These are phyloP conservation scores for Sarcophaga caerulescens DNA, from an alignment of 2,888 invertebrate genomes.

Conservation along the genomic window DNA sequence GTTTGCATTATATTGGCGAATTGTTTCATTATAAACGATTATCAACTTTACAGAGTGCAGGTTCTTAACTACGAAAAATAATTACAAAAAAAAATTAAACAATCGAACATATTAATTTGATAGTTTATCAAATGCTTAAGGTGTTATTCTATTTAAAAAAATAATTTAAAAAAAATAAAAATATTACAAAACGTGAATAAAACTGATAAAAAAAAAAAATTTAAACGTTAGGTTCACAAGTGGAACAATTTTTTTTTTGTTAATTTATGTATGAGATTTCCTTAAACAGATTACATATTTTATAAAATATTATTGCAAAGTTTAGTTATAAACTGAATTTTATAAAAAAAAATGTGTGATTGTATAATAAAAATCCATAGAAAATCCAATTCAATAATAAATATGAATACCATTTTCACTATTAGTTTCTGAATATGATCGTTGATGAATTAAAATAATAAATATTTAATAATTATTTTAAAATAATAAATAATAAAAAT, in stretches of 20 bases:
- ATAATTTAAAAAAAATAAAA: constrained; percentile 8
- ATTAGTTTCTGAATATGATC: too few relatives aligned
- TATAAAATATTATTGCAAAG: neutral
- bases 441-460: neutral
- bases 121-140: neutral
- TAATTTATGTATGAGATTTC: too few relatives aligned
- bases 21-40: constrained; percentile 39
- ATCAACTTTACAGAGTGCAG: constrained; percentile 55
- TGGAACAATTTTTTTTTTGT: too few relatives aligned
- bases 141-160: constrained; percentile 10
- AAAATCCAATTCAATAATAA: neutral
- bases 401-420: too few relatives aligned
- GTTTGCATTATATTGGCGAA: constrained; percentile 43
- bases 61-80: constrained; percentile 26
- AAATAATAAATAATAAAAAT: too few relatives aligned
- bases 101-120: constrained; percentile 5
- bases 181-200: constrained; percentile 17
- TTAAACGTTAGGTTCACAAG: too few relatives aligned
- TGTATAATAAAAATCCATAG: neutral
- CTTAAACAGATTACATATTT: neutral
- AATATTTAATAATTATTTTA: neutral
- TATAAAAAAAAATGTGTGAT: neutral
- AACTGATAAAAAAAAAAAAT: constrained; percentile 7
- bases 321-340: neutral
- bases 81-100: neutral